phyloP scores from a whole-genome alignment of 1,140 invertebrate genomes.

The Hypothenemus hampei region DNA sequence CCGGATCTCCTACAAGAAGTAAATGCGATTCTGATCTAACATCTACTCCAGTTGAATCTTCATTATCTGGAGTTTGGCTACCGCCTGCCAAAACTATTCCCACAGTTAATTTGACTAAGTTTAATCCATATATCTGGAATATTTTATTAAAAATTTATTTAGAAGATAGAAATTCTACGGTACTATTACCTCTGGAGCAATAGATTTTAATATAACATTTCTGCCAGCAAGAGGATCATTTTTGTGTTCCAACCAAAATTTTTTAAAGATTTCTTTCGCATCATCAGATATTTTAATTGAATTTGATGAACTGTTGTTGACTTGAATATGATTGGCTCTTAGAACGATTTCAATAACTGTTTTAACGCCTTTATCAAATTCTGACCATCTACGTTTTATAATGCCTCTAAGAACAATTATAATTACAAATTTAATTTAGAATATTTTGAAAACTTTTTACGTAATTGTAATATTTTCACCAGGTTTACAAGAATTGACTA shows the following conservation, averaged over 20 bases:
- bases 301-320: constrained; percentile 64
- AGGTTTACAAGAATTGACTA: constrained; percentile 82
- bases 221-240: constrained; percentile 61
- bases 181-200: constrained; percentile 77
- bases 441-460: constrained; percentile 48
- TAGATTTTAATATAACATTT: constrained; percentile 73
- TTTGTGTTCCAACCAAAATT: constrained; percentile 69
- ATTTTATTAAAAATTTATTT: not conserved
- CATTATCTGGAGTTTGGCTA: constrained; percentile 21
- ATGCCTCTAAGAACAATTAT: constrained; percentile 58
- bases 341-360: constrained; percentile 68
- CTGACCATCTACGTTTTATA: constrained; percentile 69
- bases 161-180: not conserved
- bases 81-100: constrained; percentile 69
- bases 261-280: constrained; percentile 63
- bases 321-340: constrained; percentile 68
- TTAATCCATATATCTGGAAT: constrained; percentile 78
- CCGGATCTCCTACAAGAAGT: constrained; percentile 86
- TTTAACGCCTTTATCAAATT: constrained; percentile 53
- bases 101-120: constrained; percentile 80
- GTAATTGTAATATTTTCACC: constrained; percentile 82
- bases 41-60: constrained; percentile 25
- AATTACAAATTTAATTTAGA: not conserved
- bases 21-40: constrained; percentile 60
- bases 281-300: constrained; percentile 61